Evolutionary conservation across 2,797 vertebrate genomes (phyloP).

Genomic region (Adrianichthys oophorus): DNA sequence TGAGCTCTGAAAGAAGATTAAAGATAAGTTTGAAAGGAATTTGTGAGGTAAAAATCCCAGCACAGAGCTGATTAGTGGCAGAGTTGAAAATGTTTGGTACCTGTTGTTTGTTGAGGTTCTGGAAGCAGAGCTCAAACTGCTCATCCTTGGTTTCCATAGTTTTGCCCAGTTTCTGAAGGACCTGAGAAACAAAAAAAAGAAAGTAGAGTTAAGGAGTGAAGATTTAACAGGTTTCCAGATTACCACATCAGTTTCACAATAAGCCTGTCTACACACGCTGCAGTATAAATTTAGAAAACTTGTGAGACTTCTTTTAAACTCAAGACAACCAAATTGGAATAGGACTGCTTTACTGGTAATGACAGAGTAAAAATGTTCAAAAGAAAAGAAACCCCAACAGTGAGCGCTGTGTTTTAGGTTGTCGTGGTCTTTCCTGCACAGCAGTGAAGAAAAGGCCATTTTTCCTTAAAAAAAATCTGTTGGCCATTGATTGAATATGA

Average conservation of each 20-base stretch:
- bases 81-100: constrained; percentile 57
- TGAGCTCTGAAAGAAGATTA: not conserved
- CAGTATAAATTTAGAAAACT: too few species aligned
- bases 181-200: constrained; percentile 70
- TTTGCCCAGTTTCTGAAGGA: constrained; percentile 94
- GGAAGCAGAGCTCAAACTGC: constrained; percentile 87
- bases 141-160: constrained; percentile 93
- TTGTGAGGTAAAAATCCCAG: not conserved
- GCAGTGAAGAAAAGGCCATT: too few species aligned
- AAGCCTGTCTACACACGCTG: not conserved
- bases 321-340: too few species aligned
- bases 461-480: too few species aligned
- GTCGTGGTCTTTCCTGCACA: too few species aligned
- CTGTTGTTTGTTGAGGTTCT: constrained; percentile 91
- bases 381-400: too few species aligned
- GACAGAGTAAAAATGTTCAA: too few species aligned
- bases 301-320: too few species aligned
- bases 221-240: not conserved
- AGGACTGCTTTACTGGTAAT: too few species aligned
- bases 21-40: not conserved
- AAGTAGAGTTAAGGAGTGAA: too few species aligned
- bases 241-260: not conserved
- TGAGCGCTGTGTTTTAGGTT: too few species aligned
- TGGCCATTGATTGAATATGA: too few species aligned
- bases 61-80: not conserved